Evolutionary conservation across 2,888 invertebrate species (phyloP), one percentile per base, ranked within the genome.

Genomic region (Strigamia transsilvanica): DNA sequence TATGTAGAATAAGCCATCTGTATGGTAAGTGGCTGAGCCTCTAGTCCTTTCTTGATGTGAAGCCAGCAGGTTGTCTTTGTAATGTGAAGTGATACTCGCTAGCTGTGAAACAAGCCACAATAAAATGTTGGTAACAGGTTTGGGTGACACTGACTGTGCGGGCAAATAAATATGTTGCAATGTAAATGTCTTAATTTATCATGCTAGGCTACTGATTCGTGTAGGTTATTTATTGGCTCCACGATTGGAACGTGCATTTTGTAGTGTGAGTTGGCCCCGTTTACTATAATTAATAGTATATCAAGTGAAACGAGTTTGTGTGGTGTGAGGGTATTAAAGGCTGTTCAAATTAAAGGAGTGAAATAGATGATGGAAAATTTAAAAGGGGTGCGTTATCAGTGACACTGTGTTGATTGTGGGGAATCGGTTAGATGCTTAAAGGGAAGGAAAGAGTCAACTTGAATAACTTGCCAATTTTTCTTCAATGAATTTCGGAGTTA

Each of bases 1-100:
- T 46, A 46, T 46, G 46, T n/a, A 46, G 46, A 46, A 46, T 46
- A 46, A 46, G 46, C 46, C 46, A 46, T 46, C 46, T 46, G 46
- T 46, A 46, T 46, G 46, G n/a, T 46, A 46, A 46, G 46, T n/a
- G 46, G 15, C 13, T n/a, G 46, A 46, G 46, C 46, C 46, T n/a
- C 13, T 13, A 46, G 46, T 46, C 46, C 10, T 46, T 46, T 13
- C 15, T 46, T 46, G 46, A n/a, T 46, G 46, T 15, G 46, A 46
- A 46, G 46, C 46, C 46, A 46, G 46, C 46, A 46, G 46, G 46
- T 46, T 46, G 46, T 46, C 46, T 46, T 46, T 46, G 46, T 46
- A 46, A 46, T 46, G 46, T 46, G 46, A 46, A 46, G 46, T 46
- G 15, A 46, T 46, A n/a, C n/a, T n/a, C n/a, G n/a, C n/a, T n/a